Evolutionary conservation across 2,888 invertebrate species (phyloP), one percentile per base, ranked within the genome.

Genomic region (Drosophila mulleri): DNA sequence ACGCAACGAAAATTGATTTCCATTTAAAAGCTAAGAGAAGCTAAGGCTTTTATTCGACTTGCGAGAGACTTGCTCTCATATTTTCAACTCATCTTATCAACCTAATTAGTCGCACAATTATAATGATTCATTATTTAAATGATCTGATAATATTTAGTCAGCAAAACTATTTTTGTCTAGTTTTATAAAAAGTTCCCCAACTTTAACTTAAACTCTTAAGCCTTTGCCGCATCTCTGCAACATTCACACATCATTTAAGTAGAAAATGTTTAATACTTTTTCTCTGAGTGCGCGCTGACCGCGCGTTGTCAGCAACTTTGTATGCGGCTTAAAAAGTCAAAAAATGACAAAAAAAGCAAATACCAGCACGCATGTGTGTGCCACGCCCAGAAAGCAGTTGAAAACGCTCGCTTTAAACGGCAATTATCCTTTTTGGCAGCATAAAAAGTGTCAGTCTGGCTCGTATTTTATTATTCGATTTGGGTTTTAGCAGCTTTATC

Each of bases 381-480:
- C 3, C 35, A 35, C 23, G 20, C 47, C 48, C 37, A 18, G 54
- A 18, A 45, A 50, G 47, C 61, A 59, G 56, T 64, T 63, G 35
- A 47, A 56, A 62, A 37, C 39, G 63, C 60, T 83, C 65, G 52
- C 64, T 85, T 83, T 74, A 83, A 83, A 73, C 42, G 71, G 67
- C 87, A 83, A 88, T 88, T 83, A 83, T 88, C 64, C 70, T 69
- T 67, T 76, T 67, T 76, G 65, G 65, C 62, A 63, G 60, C 54
- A 48, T 58, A 73, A 54, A 65, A 60, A 79, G 58, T 70, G 72
- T 72, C 65, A 77, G 75, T 70, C 73, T 88, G 62, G 48, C 68
- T 70, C 60, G 81, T 70, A 83, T 87, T 84, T 84, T 89, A 84
- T 89, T 87, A 83, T 84, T 84, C 89, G 84, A 89, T 87, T 84